phyloP scores from a whole-genome alignment of 2,797 vertebrate species.

The Sebastes variabilis region DNA sequence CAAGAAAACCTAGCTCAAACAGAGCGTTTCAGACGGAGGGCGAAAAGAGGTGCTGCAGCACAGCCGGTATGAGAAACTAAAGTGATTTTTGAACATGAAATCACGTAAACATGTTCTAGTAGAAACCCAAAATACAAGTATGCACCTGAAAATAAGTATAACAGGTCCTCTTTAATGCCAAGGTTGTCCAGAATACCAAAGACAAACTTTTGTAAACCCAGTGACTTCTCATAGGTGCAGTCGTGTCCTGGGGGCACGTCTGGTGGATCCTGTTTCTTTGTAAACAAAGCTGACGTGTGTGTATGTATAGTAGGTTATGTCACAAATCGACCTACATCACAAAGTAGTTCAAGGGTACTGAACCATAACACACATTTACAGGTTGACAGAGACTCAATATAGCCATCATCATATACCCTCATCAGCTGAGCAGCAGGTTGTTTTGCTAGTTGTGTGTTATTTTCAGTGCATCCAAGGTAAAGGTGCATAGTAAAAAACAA shows the following conservation, averaged over 20 bases:
- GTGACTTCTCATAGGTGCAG: not conserved
- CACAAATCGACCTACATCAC: not conserved
- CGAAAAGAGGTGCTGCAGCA: too few relatives aligned
- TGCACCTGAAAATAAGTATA: too few relatives aligned
- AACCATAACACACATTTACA: constrained; percentile 4
- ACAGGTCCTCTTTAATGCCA: not conserved
- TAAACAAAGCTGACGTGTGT: constrained; percentile 15
- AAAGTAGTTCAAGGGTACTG: constrained; percentile 7
- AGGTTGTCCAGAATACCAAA: not conserved
- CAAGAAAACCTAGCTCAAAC: too few relatives aligned
- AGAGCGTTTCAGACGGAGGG: too few relatives aligned
- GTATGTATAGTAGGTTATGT: not conserved
- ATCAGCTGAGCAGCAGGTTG: constrained; percentile 39
- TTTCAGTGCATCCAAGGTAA: not conserved
- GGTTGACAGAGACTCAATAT: not conserved
- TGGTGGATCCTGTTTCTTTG: constrained; percentile 11
- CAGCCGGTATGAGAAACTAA: too few relatives aligned
- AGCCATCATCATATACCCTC: not conserved
- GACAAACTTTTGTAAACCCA: not conserved
- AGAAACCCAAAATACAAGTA: too few relatives aligned
- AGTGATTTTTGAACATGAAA: too few relatives aligned
- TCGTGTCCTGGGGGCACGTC: not conserved
- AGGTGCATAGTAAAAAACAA: not conserved
- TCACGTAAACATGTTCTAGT: too few relatives aligned
- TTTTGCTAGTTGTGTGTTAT: constrained; percentile 14